phyloP scores from a whole-genome alignment of 2,113 vertebrate species.

The Connochaetes taurinus region DNA sequence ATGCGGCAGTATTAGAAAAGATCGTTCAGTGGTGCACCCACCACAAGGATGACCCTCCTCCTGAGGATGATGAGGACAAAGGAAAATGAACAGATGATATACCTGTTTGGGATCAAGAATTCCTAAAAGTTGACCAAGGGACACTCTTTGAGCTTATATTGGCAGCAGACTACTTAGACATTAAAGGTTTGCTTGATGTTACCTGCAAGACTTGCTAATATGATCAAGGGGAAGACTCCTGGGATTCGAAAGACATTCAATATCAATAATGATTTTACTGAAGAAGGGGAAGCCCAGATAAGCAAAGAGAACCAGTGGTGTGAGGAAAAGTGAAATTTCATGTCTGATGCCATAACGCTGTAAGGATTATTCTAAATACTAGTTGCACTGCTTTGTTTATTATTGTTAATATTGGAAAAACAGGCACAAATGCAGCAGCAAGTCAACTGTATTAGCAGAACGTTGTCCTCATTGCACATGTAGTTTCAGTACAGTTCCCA shows the following conservation, averaged over 20 bases:
- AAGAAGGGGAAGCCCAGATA: conserved; percentile 98
- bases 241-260: conserved; percentile 99
- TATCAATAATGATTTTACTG: conserved; percentile 99
- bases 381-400: background rate
- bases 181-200: conserved; percentile 98
- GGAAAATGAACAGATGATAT: conserved; percentile 98
- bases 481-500: conserved; percentile 79
- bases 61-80: conserved; percentile 98
- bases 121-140: conserved; percentile 99
- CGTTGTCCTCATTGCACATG: background rate
- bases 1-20: conserved; percentile 70
- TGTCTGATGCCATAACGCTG: background rate
- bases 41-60: conserved; percentile 98
- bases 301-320: conserved; percentile 99
- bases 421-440: background rate
- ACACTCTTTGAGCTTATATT: conserved; percentile 98
- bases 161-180: conserved; percentile 99
- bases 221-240: conserved; percentile 99
- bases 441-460: background rate
- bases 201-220: conserved; percentile 99
- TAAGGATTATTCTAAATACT: background rate
- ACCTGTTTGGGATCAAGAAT: conserved; percentile 99
- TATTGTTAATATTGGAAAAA: background rate
- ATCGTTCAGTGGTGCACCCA: conserved; percentile 99
- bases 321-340: conserved; percentile 58